Conservation (phyloP, 2,888 invertebrate species). For the Charanyca ferruginea region DNA sequence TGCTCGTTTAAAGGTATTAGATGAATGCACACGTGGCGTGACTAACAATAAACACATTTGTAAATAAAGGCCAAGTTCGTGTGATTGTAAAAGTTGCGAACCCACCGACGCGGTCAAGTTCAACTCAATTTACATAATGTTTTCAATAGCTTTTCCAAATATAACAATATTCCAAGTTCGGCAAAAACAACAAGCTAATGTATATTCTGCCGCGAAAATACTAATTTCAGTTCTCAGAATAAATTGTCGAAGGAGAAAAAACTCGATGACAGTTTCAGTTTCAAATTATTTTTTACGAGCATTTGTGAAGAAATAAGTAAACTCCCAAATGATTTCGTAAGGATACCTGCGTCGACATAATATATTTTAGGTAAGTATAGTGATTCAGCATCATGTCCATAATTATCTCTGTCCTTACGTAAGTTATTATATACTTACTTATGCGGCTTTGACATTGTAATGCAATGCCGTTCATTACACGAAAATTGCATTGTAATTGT, state of each 20-base stretch:
- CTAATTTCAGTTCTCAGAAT: constrained; percentile 6
- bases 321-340: constrained; percentile 8
- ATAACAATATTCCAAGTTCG: constrained; percentile 20
- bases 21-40: constrained; percentile 4
- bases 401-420: not conserved
- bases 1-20: no score
- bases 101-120: constrained; percentile 48
- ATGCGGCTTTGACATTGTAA: constrained; percentile 18
- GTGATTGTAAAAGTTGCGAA: constrained; percentile 14
- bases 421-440: no score
- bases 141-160: constrained; percentile 24
- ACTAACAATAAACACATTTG: constrained; percentile 27
- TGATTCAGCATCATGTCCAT: not conserved
- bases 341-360: not conserved
- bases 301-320: constrained; percentile 8
- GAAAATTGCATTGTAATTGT: not conserved
- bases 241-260: constrained; percentile 16
- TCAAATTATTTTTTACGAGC: constrained; percentile 34
- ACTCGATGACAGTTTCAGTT: constrained; percentile 10
- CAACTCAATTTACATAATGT: constrained; percentile 43
- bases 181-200: constrained; percentile 10
- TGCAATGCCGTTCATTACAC: constrained; percentile 5
- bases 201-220: constrained; percentile 17
- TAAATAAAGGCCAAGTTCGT: constrained; percentile 41
- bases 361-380: no score